Conservation (phyloP, 2,888 invertebrate species). For the Zelleria hepariella region DNA sequence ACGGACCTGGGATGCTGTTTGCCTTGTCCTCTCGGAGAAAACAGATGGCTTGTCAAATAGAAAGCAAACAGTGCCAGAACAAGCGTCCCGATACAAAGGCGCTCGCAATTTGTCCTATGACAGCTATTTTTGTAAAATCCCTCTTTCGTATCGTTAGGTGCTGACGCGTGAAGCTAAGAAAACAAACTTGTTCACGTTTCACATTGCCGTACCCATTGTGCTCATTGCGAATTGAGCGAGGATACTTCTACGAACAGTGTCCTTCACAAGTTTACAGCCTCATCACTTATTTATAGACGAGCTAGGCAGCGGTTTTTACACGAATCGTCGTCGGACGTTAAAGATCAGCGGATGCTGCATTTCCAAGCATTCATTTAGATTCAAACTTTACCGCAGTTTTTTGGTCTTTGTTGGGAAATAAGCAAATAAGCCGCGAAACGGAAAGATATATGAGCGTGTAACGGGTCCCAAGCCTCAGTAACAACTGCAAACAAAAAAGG, state of each 20-base stretch:
- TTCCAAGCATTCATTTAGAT: background rate
- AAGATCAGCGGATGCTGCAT: background rate
- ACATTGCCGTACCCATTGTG: background rate
- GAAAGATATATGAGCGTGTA: constrained; percentile 35
- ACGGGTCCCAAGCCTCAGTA: constrained; percentile 35
- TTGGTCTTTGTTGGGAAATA: background rate
- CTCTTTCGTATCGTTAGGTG: background rate
- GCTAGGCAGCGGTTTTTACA: background rate
- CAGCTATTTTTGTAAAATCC: constrained; percentile 26
- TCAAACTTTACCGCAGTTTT: background rate
- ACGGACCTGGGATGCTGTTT: constrained; percentile 43
- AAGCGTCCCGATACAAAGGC: constrained; percentile 30
- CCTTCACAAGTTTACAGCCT: background rate
- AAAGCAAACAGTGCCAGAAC: constrained; percentile 45
- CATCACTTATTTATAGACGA: background rate
- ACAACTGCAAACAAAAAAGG: constrained; percentile 49
- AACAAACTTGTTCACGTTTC: background rate
- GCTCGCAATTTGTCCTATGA: constrained; percentile 32
- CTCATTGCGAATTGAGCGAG: background rate
- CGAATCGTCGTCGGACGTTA: background rate
- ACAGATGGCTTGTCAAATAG: constrained; percentile 60
- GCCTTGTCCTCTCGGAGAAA: constrained; percentile 47
- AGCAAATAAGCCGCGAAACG: background rate
- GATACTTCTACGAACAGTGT: background rate
- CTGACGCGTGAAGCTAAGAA: background rate